Base-by-base conservation (phyloP, 92 coral and sea anemone genomes). In the Hydrozoanthus gracilis region DNA sequence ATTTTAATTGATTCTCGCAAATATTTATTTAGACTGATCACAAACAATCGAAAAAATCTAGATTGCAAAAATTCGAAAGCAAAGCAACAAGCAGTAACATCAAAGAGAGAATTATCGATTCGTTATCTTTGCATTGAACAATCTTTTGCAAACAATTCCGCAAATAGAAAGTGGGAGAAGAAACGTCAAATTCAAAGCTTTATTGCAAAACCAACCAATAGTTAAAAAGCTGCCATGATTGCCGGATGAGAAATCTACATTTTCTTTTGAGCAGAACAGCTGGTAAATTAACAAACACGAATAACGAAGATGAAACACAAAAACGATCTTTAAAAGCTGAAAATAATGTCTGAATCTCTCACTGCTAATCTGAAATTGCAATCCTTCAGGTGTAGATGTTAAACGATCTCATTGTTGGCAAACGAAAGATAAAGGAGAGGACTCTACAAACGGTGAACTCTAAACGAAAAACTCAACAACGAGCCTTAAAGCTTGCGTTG, bases 261-360 rank as follows among this genome's bases (percentile, higher is more conserved):
- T 6, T 78, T 9, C 20, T 6, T 80, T 70, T 65, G 20, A 74
- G 39, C 4, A 35, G 48, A 80, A 80, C 74, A 80, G 85, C 85
- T 80, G 85, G 50, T 48, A 15, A 0, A 17, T 10, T 47, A 8
- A 48, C 54, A 48, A 80, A 18, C n/a, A 47, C 17, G 15, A 65
- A 7, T 10, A 27, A 3, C 3, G 66, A 5, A 47, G 45, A 80
- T 47, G 64, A 8, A 45, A 65, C 55, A 27, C 16, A 5, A 62
- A 79, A 16, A 44, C 15, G 5, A 51, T 15, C 9, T 39, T 15
- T 62, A 62, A 62, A 62, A 62, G 17, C 68, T 62, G 68, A 62
- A 14, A 62, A 62, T 11, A 6, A 14, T 62, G 17, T 14, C 68
- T 20, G 4, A 62, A 18, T 6, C 15, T 6, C 5, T 14, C 6